Evolutionary conservation across 1,140 invertebrate species (phyloP), one percentile per base, ranked within the genome.

Genomic region (Dolichoris vasculosae): DNA sequence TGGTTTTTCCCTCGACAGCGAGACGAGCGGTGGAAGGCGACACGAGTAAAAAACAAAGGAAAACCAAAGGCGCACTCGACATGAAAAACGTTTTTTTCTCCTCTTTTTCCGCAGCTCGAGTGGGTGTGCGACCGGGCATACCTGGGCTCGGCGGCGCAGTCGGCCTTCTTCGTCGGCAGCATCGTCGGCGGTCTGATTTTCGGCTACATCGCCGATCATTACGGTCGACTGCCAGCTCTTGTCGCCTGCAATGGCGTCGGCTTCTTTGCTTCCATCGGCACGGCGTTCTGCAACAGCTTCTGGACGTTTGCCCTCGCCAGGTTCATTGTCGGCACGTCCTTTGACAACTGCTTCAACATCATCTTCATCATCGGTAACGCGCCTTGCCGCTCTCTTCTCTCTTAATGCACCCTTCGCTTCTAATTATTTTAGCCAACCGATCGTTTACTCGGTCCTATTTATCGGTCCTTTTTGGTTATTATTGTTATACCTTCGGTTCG

Each of bases 271-370:
- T 97, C 97, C 0, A 93, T 97, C 1, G 95, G 95, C 15, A 97
- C 97, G 0, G 96, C 96, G 0, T 96, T 96, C 89, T 95, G 95
- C 86, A 93, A 93, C 73, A 95, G 94, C 46, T 97, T 97, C 89
- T 96, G 95, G 94, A 93, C 95, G 0, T 98, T 97, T 90, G 95
- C 96, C 11, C 85, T 96, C 0, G 97, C 96, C 89, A 94, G 97
- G 55, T 96, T 98, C 91, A 93, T 98, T 43, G 96, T 97, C 0
- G 97, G 97, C 38, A 94, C 97, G 78, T 96, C 97, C 0, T 98
- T 98, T 89, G 97, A 98, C 90, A 98, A 97, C 90, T 97, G 97
- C 89, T 98, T 98, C 91, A 97, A 97, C 69, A 97, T 98, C 95
- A 97, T 98, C 95, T 98, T 98, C 89, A 98, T 98, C 88, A 94